Percentiles rank a stretch among this genome's conserved stretches.
Conservation (phyloP, 2,113 vertebrate species). For the Nycticorax nycticorax region DNA sequence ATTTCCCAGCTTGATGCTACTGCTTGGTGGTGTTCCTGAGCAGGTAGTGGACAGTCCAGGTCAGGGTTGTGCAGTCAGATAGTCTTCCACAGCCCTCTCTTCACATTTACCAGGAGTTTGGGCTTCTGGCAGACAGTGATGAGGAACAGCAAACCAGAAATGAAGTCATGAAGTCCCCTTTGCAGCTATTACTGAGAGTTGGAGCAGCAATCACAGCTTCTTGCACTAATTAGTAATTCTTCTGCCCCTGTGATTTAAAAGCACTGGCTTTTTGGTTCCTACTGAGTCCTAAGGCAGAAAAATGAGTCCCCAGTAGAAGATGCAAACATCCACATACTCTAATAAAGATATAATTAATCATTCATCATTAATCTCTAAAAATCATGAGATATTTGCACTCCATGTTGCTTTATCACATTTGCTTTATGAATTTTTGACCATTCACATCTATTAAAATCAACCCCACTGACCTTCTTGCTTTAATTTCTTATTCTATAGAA, state of each 20-base stretch:
- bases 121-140: background rate
- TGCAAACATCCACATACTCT: background rate
- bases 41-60: background rate
- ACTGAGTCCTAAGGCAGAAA: background rate
- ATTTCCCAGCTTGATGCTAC: background rate
- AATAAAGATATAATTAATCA: background rate
- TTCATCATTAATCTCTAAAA: background rate
- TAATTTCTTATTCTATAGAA: background rate
- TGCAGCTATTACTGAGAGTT: background rate
- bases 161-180: background rate
- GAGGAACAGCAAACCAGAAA: background rate
- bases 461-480: background rate
- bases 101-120: background rate
- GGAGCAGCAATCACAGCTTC: background rate
- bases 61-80: background rate
- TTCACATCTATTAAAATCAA: slow-evolving; percentile 11
- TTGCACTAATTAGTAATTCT: background rate
- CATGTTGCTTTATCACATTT: background rate
- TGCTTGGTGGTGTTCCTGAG: background rate
- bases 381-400: background rate
- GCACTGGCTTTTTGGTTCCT: background rate
- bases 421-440: background rate
- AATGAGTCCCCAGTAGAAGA: background rate
- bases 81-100: background rate
- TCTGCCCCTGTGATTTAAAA: background rate